A percentile compares a stretch with the other conserved stretches of the same genome.
These are phyloP conservation scores for Rutilus rutilus DNA, from an alignment of 2,113 vertebrate genomes.

Conservation along the genomic window DNA sequence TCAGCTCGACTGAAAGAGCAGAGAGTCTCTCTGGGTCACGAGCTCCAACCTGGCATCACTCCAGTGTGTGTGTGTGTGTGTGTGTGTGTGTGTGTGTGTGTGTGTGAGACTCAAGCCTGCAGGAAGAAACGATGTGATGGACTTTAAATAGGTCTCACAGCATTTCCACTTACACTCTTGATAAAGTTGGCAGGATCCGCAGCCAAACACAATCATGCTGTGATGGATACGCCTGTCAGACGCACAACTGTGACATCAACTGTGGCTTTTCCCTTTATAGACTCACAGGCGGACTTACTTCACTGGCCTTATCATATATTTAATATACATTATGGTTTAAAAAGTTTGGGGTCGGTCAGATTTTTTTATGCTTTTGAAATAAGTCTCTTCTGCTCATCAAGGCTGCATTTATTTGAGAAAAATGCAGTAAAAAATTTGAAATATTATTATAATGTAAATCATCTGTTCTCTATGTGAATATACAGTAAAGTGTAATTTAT, in stretches of 20 bases:
- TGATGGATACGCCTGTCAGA: background rate
- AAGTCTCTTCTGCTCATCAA: background rate
- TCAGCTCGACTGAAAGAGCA: background rate
- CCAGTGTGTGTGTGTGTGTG: background rate
- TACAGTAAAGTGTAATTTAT: background rate
- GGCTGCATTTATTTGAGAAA: background rate
- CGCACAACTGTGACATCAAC: background rate
- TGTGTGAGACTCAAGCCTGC: background rate
- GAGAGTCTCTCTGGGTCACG: background rate
- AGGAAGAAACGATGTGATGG: background rate
- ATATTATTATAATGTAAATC: background rate
- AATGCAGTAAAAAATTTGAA: background rate
- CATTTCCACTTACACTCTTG: constrained; percentile 5
- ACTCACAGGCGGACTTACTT: background rate
- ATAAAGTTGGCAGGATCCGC: constrained; percentile 1
- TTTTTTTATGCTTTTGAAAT: background rate
- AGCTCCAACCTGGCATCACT: background rate
- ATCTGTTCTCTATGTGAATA: background rate
- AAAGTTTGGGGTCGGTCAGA: background rate
- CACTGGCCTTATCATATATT: background rate
- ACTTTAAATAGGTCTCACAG: constrained; percentile 7
- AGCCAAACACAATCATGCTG: background rate
- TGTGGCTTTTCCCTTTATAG: background rate
- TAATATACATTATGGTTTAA: background rate
- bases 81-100: background rate